A percentile compares a stretch with the other conserved stretches of the same genome.
Evolutionary conservation across 2,113 vertebrate genomes (phyloP).

Genomic region (Orycteropus afer): DNA sequence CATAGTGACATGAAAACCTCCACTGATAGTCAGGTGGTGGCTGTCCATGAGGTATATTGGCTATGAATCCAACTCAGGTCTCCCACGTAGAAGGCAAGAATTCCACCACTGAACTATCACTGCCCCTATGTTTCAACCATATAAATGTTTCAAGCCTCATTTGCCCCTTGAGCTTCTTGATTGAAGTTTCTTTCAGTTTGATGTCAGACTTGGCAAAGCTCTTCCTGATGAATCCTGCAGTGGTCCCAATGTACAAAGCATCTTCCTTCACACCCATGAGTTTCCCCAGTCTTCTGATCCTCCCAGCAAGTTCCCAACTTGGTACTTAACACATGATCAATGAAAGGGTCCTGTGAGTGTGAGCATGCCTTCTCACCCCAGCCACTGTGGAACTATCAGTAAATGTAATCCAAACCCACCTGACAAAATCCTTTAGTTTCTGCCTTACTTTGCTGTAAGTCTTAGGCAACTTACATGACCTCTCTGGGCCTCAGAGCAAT

Average conservation of each 20-base stretch:
- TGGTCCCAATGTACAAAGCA: too few relatives aligned
- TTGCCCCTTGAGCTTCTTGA: background rate
- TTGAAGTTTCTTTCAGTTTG: background rate
- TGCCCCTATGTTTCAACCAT: background rate
- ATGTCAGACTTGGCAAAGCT: background rate
- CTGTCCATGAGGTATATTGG: background rate
- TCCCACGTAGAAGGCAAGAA: background rate
- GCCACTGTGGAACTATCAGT: background rate
- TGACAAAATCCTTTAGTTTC: background rate
- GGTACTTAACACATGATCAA: accelerated
- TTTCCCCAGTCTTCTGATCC: background rate
- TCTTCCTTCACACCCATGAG: background rate
- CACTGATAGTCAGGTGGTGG: background rate
- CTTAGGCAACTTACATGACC: background rate
- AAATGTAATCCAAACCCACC: background rate
- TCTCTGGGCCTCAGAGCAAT: background rate
- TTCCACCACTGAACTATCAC: background rate
- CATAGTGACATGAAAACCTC: background rate
- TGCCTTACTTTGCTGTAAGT: background rate
- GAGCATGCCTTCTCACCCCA: background rate
- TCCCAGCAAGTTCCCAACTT: background rate
- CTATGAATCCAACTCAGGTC: background rate
- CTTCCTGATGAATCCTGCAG: background rate
- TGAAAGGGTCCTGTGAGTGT: background rate
- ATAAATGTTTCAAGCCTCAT: background rate